A percentile compares a stretch with the other conserved stretches of the same genome.
phyloP scores from a whole-genome alignment of 92 coral and sea anemone genomes.

The Phenganax marumi region DNA sequence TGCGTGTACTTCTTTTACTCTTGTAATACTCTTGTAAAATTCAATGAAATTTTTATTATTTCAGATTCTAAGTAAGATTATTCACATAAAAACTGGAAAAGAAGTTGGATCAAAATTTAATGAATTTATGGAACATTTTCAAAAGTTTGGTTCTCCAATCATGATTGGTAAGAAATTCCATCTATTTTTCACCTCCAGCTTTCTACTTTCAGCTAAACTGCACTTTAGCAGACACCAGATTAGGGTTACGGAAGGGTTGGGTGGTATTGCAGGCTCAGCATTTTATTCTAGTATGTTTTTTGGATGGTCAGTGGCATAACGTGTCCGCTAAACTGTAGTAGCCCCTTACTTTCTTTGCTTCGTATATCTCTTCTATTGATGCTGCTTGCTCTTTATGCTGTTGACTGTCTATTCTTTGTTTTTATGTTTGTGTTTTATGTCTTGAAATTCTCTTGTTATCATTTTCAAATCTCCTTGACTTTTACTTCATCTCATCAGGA shows the following conservation, averaged over 20 bases:
- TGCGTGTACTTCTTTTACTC: neutral
- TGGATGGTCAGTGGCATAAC: no score
- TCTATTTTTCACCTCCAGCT: conserved; percentile 9
- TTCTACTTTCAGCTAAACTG: neutral
- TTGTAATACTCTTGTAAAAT: neutral
- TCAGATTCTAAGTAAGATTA: conserved; percentile 77
- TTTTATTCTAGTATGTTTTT: no score
- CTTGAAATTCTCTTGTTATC: no score
- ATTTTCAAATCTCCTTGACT: neutral
- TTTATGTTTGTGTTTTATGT: no score
- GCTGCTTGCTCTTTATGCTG: no score
- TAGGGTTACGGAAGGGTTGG: no score
- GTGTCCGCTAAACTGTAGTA: no score
- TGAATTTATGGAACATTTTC: conserved; percentile 68
- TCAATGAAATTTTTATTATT: neutral
- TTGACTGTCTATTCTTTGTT: no score
- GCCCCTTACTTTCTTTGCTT: no score
- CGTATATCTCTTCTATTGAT: no score
- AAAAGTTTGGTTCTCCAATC: conserved; percentile 74
- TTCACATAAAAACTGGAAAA: conserved; percentile 67
- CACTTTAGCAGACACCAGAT: no score
- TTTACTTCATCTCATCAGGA: conserved; percentile 48
- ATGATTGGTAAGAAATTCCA: conserved; percentile 75
- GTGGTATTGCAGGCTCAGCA: no score
- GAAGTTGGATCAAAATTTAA: conserved; percentile 58